Percentiles rank a stretch among this genome's conserved stretches.
These are phyloP conservation scores for Rhineura floridana DNA, from an alignment of 2,113 vertebrate species.

Conservation along the genomic window DNA sequence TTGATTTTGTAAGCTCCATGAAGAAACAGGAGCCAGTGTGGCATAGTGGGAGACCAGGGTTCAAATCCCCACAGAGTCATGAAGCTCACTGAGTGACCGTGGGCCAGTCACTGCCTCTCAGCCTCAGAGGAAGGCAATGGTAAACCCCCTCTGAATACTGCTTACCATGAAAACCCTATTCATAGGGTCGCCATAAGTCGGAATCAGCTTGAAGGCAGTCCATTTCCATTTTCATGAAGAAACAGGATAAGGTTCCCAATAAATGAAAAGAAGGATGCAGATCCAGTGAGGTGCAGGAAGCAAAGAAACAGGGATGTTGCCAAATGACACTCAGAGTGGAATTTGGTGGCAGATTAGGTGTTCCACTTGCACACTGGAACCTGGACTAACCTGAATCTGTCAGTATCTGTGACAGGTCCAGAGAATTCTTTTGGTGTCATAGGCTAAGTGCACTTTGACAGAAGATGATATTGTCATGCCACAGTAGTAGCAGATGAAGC, in stretches of 20 bases:
- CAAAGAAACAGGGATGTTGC: not conserved
- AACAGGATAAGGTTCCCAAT: not conserved
- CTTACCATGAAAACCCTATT: no score
- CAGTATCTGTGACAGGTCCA: not conserved
- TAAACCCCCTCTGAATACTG: no score
- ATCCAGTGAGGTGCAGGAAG: not conserved
- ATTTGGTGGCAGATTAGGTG: not conserved
- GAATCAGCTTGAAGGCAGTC: no score
- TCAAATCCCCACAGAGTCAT: no score
- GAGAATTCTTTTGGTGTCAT: not conserved
- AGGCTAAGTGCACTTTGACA: not conserved
- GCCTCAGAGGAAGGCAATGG: no score
- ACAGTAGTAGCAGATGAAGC: not conserved
- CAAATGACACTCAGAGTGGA: not conserved
- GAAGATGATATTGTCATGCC: not conserved
- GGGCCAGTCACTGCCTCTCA: no score
- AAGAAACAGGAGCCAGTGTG: no score
- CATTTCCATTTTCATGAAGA: no score
- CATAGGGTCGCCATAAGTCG: no score
- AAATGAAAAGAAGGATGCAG: not conserved
- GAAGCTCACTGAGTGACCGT: no score
- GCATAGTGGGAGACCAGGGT: no score
- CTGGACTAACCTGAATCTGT: not conserved
- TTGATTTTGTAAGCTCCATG: not conserved
- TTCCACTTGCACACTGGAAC: not conserved